Conservation (phyloP, 2,888 invertebrate species). For the Leucania comma region DNA sequence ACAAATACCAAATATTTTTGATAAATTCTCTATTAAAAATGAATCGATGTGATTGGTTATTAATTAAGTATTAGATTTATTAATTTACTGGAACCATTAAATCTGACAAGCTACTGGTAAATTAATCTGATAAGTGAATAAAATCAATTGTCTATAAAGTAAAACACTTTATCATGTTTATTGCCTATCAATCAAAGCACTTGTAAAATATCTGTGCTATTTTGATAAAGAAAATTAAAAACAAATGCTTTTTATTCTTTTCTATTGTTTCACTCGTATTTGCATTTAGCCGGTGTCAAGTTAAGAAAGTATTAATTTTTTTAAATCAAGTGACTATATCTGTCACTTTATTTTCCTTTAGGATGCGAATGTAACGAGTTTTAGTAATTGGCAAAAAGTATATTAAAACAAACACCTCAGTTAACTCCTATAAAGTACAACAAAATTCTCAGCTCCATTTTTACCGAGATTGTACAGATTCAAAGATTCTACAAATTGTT, state of each 20-base stretch:
- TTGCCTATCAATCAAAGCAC: slow-evolving; percentile 57
- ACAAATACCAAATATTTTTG: slow-evolving; percentile 10
- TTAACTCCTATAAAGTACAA: too few species aligned
- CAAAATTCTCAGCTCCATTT: too few species aligned
- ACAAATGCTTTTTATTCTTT: neutral
- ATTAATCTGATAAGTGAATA: slow-evolving; percentile 77
- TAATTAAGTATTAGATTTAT: slow-evolving; percentile 42
- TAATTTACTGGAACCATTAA: slow-evolving; percentile 25
- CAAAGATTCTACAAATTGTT: too few species aligned
- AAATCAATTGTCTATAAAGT: slow-evolving; percentile 67
- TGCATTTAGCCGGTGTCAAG: too few species aligned
- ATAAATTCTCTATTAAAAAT: slow-evolving; percentile 19
- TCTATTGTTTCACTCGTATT: too few species aligned
- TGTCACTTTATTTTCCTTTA: too few species aligned
- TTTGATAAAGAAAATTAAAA: slow-evolving; percentile 28
- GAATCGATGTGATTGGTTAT: slow-evolving; percentile 37
- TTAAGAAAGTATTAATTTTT: too few species aligned
- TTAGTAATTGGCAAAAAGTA: too few species aligned
- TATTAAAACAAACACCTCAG: too few species aligned
- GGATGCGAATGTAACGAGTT: too few species aligned
- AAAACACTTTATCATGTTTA: slow-evolving; percentile 61
- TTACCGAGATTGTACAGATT: too few species aligned
- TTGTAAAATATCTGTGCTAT: slow-evolving; percentile 52
- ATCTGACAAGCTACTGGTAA: slow-evolving; percentile 27
- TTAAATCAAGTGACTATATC: too few species aligned